Conservation (phyloP, 1,140 invertebrate species). For the Drosophila burlai region DNA sequence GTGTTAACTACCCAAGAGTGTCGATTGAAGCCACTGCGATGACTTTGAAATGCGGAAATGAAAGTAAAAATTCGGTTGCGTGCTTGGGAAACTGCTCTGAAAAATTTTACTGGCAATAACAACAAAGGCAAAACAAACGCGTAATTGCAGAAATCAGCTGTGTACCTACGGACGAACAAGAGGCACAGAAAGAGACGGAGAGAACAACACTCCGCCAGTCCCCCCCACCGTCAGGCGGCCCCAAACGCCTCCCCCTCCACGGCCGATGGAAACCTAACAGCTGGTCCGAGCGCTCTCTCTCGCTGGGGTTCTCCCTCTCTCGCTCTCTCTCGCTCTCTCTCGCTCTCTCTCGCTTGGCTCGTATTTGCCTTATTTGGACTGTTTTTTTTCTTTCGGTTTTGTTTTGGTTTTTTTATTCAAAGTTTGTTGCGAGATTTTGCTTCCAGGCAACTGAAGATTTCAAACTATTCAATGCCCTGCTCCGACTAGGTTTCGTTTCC, state of each 20-base stretch:
- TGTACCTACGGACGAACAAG: conserved; percentile 75
- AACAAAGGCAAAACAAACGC: conserved; percentile 81
- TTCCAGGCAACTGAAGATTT: neutral
- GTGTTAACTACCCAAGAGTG: conserved; percentile 16
- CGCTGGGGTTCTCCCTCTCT: conserved; percentile 20
- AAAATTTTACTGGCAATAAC: conserved; percentile 63
- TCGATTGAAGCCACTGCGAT: conserved; percentile 23
- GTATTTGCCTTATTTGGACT: conserved; percentile 55
- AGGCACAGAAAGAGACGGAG: conserved; percentile 40
- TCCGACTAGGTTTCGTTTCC: neutral
- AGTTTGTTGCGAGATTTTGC: conserved; percentile 24
- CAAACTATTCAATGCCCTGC: conserved; percentile 10
- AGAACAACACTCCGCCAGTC: conserved; percentile 49
- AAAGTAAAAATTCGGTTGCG: conserved; percentile 72
- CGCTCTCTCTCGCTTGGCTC: conserved; percentile 20
- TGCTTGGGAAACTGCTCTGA: conserved; percentile 63
- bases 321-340: conserved; percentile 27
- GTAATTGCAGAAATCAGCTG: conserved; percentile 85
- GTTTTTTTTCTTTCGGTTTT: conserved; percentile 59
- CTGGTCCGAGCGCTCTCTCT: conserved; percentile 48
- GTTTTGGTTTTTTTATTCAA: conserved; percentile 63
- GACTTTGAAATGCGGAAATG: conserved; percentile 72
- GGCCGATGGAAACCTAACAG: conserved; percentile 57
- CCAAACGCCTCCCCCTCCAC: conserved; percentile 13
- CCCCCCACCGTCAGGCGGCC: conserved; percentile 46